phyloP scores from a whole-genome alignment of 2,113 vertebrate genomes.

The Salvelinus alpinus region DNA sequence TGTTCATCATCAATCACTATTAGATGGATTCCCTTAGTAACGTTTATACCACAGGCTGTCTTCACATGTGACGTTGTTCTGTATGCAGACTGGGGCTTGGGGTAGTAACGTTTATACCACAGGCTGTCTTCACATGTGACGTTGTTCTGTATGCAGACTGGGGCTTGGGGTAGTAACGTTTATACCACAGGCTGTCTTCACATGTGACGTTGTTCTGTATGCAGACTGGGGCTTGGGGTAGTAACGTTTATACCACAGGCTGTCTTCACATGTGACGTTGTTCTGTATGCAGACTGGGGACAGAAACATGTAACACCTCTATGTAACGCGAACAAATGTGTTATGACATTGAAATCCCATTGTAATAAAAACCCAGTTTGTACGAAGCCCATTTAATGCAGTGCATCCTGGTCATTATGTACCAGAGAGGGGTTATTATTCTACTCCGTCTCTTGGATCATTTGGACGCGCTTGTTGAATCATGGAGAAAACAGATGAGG shows the following conservation, averaged over 20 bases:
- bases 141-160: no score
- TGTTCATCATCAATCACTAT: background rate
- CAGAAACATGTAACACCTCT: background rate
- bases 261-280: background rate
- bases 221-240: background rate
- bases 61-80: no score
- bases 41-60: no score
- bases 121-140: background rate
- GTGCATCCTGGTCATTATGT: background rate
- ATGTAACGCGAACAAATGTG: background rate
- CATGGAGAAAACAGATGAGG: background rate
- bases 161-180: background rate
- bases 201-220: no score
- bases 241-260: background rate
- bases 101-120: background rate
- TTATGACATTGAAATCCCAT: background rate
- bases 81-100: no score
- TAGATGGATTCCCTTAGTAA: background rate
- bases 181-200: background rate
- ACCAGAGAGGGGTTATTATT: background rate
- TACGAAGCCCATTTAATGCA: background rate
- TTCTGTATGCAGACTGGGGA: background rate
- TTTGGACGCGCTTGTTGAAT: background rate
- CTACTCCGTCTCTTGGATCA: background rate
- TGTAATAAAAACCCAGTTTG: background rate